Evolutionary conservation across 2,888 invertebrate genomes (phyloP), one percentile per base, ranked within the genome.

Genomic region (Sarcophaga caerulescens): DNA sequence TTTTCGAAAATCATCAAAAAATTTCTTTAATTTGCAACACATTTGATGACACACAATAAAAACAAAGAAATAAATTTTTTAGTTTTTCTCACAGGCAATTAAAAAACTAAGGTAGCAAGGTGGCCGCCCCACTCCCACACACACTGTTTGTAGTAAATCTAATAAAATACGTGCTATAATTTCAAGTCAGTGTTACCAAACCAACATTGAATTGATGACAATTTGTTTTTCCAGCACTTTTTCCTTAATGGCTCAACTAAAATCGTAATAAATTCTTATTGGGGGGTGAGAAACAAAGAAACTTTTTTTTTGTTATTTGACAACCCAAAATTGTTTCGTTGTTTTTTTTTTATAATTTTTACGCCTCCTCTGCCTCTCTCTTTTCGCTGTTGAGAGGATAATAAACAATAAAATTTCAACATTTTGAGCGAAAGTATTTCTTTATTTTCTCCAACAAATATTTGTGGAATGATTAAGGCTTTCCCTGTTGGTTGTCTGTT

Each of bases 131-230:
- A 25, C 25, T 25, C 4, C 0, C 25, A 25, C 25, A 35, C 35
- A 0, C 35, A 35, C 35, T 35, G 35, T 35, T 6, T 35, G 35
- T 35, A 35, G 35, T 5, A 76, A 66, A 76, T 68, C 57, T 68
- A 73, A 80, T 82, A 71, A 85, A 83, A 83, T 85, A 82, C 85
- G 82, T 85, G 85, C 59, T 68, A n/a, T 59, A 68, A 79, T 65
- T 76, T 85, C 45, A 68, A 68, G 65, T 17, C 12, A 35, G 35
- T 35, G 35, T 35, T 35, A 6, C 35, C 35, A 35, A 35, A 6
- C 35, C 35, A 35, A 6, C 6, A 35, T 35, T 35, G 6, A 35
- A 35, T 35, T 35, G 35, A 35, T 59, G 66, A 25, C 19, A 68
- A 66, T 73, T 47, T 47, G 63, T 19, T 35, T 47, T 35, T 45